These are phyloP conservation scores for Vanacampus margaritifer DNA, from an alignment of 2,113 vertebrate species.

Conservation along the genomic window DNA sequence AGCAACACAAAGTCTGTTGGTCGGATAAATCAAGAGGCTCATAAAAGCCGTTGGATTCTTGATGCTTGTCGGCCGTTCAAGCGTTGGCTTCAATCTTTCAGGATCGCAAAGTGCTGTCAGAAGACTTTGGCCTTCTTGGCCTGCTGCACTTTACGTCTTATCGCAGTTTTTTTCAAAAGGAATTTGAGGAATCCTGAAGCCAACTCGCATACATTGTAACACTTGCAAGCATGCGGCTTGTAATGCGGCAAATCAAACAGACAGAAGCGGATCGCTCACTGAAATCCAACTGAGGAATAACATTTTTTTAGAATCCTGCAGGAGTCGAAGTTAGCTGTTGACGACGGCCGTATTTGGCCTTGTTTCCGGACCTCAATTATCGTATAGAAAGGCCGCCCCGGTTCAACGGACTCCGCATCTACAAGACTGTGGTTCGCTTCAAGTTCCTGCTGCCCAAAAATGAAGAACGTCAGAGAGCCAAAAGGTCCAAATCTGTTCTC, in stretches of 20 bases:
- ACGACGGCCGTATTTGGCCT: neutral
- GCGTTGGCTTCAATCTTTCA: constrained; percentile 63
- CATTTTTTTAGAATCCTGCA: too few species aligned
- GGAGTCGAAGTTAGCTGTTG: too few species aligned
- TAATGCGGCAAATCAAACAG: too few species aligned
- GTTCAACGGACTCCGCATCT: constrained; percentile 39
- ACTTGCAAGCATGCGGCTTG: constrained; percentile 41
- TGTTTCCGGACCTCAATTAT: constrained; percentile 36
- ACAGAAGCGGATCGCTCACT: too few species aligned
- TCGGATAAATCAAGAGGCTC: constrained; percentile 61
- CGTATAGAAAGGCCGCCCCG: constrained; percentile 41
- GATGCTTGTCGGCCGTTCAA: constrained; percentile 63
- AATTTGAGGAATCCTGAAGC: constrained; percentile 58
- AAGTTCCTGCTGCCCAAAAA: constrained; percentile 61
- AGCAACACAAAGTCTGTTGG: constrained; percentile 43
- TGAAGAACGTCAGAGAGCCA: constrained; percentile 55
- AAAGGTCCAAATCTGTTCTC: constrained; percentile 34
- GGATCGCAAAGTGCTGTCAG: constrained; percentile 47
- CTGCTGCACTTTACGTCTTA: constrained; percentile 52
- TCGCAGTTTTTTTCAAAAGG: constrained; percentile 42
- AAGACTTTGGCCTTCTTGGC: constrained; percentile 29
- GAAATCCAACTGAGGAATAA: too few species aligned
- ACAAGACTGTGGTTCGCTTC: constrained; percentile 58
- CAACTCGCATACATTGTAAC: constrained; percentile 41
- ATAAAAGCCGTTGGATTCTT: constrained; percentile 66